A percentile compares a stretch with the other conserved stretches of the same genome.
These are phyloP conservation scores for Charina bottae DNA, from an alignment of 2,113 vertebrate species.

Conservation along the genomic window DNA sequence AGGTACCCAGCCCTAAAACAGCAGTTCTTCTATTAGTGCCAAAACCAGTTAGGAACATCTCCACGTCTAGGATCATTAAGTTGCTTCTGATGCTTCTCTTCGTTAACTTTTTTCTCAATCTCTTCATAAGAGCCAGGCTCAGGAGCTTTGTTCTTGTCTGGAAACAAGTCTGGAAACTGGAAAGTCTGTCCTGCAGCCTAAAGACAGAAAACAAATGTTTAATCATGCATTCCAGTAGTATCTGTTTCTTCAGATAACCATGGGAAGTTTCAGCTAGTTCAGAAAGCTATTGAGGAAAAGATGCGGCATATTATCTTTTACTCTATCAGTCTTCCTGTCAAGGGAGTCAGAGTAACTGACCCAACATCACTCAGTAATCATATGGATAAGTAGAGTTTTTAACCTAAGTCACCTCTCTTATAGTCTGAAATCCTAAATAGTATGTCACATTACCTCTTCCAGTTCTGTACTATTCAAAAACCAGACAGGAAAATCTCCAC, in stretches of 20 bases:
- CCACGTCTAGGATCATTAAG: slow-evolving; percentile 83
- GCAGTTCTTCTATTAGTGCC: slow-evolving; percentile 78
- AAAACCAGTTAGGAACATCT: slow-evolving; percentile 89
- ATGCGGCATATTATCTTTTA: background rate
- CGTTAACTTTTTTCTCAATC: slow-evolving; percentile 76
- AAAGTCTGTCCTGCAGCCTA: slow-evolving; percentile 90
- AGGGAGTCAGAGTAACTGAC: background rate
- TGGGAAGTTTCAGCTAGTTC: slow-evolving; percentile 36
- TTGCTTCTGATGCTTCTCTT: slow-evolving; percentile 80
- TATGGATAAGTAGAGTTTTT: background rate
- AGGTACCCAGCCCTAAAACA: slow-evolving; percentile 45
- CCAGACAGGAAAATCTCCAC: background rate
- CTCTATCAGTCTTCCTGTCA: background rate
- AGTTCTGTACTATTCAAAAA: background rate
- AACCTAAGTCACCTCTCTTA: background rate
- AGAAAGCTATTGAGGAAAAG: slow-evolving; percentile 20
- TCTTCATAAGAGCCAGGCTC: slow-evolving; percentile 73
- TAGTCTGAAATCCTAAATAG: background rate
- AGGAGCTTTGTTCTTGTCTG: slow-evolving; percentile 65
- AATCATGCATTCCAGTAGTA: slow-evolving; percentile 51
- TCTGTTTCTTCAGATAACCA: slow-evolving; percentile 16
- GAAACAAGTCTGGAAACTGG: slow-evolving; percentile 92
- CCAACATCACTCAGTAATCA: background rate
- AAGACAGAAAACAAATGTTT: slow-evolving; percentile 67
- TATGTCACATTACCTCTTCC: background rate